phyloP scores from a whole-genome alignment of 2,113 vertebrate species.

The Caranx ignobilis region DNA sequence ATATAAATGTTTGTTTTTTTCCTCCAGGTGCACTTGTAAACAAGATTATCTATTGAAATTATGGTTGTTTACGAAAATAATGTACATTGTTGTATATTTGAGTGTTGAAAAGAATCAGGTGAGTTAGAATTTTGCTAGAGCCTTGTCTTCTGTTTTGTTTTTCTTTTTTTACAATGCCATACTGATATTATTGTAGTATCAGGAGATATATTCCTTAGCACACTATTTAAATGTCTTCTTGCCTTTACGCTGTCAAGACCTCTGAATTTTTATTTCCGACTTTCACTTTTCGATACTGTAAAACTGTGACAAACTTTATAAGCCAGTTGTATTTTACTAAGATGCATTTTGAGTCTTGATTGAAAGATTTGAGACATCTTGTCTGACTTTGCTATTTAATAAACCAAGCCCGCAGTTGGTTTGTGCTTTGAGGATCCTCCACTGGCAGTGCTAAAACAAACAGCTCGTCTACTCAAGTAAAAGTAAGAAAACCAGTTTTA shows the following conservation, averaged over 20 bases:
- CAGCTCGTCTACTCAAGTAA: not conserved
- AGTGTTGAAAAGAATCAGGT: constrained; percentile 73
- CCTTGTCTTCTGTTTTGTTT: constrained; percentile 70
- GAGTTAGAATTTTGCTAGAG: constrained; percentile 72
- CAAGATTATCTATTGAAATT: constrained; percentile 83
- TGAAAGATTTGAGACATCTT: constrained; percentile 88
- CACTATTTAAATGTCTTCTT: constrained; percentile 91
- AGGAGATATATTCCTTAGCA: constrained; percentile 73
- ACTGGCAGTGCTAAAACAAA: not conserved
- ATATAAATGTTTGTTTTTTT: constrained; percentile 86
- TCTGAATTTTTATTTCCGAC: constrained; percentile 88
- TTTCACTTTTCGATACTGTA: constrained; percentile 95
- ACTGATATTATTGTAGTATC: constrained; percentile 76
- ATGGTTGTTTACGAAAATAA: constrained; percentile 93
- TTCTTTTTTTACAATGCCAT: constrained; percentile 88
- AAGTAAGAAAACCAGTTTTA: not conserved
- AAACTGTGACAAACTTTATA: constrained; percentile 98
- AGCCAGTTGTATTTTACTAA: constrained; percentile 98
- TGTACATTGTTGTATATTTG: constrained; percentile 95
- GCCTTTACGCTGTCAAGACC: constrained; percentile 90
- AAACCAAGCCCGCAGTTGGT: constrained; percentile 87
- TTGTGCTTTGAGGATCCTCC: constrained; percentile 53
- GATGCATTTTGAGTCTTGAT: constrained; percentile 90
- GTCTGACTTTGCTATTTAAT: constrained; percentile 95
- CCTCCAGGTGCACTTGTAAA: constrained; percentile 93